Base-by-base conservation (phyloP, 2,888 invertebrate species). In the Dione juno region DNA sequence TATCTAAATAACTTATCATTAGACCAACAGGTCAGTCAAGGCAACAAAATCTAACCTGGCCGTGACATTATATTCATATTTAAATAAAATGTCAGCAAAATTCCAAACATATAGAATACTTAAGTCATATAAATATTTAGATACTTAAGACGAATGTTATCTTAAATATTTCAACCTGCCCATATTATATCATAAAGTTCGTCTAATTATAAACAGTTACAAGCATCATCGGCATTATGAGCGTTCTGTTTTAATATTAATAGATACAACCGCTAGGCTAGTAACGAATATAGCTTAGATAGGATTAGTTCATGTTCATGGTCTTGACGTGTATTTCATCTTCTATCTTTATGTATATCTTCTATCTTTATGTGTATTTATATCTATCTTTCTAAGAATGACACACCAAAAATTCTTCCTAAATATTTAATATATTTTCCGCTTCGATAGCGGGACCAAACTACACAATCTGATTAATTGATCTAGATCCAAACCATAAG, bases 141-240 rank as follows among this genome's bases (percentile, higher is more conserved):
- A 21, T 16, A 53, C 67, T 48, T 40, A 40, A 64, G 52, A 19
- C 50, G 52, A 64, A 64, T 64, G 59, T 40, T 67, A 61, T 68
- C 53, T 67, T 53, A 67, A 67, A 64, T 67, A 71, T 71, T 71
- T 67, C 63, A 59, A 54, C 53, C 66, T 43, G 58, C 43, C 52
- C 53, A 57, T 67, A 52, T 50, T 64, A 69, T 41, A 53, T 52
- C 61, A 69, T 69, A 54, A 71, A 71, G 67, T 71, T 43, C 11
- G 52, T 21, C 67, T 71, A 71, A 71, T 71, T 67, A 71, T 71
- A 71, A 67, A 67, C 57, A 64, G 70, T 66, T 66, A 63, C 57
- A 67, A 64, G 69, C 69, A 63, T 61, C 52, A 53, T 69, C 48
- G 54, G 57, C 28, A 66, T 50, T 63, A 70, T 71, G 52, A 70